Evolutionary conservation across 1,140 invertebrate species (phyloP).

Genomic region (Nasonia longicornis): DNA sequence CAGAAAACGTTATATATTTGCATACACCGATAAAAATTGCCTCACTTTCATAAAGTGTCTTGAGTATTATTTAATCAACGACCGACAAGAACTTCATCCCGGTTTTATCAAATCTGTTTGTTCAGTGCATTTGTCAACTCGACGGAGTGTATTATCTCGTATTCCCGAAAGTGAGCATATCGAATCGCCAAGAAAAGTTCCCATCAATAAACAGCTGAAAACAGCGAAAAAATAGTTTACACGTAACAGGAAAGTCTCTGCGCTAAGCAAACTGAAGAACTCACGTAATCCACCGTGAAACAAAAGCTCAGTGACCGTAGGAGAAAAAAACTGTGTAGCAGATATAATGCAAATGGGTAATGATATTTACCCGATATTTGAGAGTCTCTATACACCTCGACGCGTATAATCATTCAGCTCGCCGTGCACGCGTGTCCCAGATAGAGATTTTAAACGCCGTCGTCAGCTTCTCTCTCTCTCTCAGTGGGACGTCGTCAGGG

Average conservation of each 20-base stretch:
- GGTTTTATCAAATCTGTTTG: too few relatives aligned
- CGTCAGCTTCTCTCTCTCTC: slow-evolving; percentile 40
- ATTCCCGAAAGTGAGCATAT: neutral
- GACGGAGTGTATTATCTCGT: neutral
- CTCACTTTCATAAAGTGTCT: too few relatives aligned
- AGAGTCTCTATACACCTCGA: slow-evolving; percentile 5
- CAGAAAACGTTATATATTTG: too few relatives aligned
- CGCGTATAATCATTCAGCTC: slow-evolving; percentile 47
- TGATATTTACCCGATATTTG: slow-evolving; percentile 39
- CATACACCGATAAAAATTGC: too few relatives aligned
- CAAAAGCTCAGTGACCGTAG: neutral
- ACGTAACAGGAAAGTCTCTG: too few relatives aligned
- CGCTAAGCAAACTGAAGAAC: too few relatives aligned
- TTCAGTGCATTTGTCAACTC: neutral
- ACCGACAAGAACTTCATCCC: too few relatives aligned
- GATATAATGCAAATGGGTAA: neutral
- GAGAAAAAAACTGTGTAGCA: neutral
- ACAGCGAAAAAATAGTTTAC: neutral
- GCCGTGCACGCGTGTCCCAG: slow-evolving; percentile 40
- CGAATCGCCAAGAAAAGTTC: neutral
- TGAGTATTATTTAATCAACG: too few relatives aligned
- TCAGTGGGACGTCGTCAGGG: slow-evolving; percentile 36
- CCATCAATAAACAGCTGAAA: neutral
- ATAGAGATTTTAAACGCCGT: slow-evolving; percentile 48
- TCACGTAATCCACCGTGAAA: too few relatives aligned